phyloP scores from a whole-genome alignment of 2,797 vertebrate genomes.

The Tarsius wallacei region DNA sequence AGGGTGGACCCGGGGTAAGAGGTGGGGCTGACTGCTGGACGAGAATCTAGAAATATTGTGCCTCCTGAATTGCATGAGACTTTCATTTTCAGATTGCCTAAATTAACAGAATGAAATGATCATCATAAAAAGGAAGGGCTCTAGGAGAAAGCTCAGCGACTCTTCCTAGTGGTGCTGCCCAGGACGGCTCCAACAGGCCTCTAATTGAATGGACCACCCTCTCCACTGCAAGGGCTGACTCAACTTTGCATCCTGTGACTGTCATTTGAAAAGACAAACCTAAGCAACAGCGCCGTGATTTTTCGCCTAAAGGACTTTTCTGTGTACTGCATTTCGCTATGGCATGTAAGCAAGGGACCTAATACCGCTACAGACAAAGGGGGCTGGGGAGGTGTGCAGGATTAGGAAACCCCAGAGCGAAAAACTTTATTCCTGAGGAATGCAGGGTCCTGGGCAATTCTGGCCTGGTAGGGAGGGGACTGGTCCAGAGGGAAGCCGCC shows the following conservation, averaged over 20 bases:
- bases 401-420: background rate
- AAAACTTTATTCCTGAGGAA: background rate
- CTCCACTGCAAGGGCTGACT: background rate
- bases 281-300: background rate
- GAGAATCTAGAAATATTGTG: slow-evolving; percentile 46
- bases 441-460: slow-evolving; percentile 2
- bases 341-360: slow-evolving; percentile 32
- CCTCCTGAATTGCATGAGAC: slow-evolving; percentile 4
- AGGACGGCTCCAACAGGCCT: slow-evolving; percentile 31
- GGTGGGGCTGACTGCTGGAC: background rate
- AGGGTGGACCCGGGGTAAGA: background rate
- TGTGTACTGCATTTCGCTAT: background rate
- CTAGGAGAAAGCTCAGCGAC: background rate
- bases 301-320: background rate
- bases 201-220: slow-evolving; percentile 52
- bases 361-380: background rate
- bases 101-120: slow-evolving; percentile 68
- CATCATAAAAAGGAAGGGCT: slow-evolving; percentile 58
- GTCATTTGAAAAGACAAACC: slow-evolving; percentile 22
- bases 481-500: background rate
- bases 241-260: slow-evolving; percentile 33
- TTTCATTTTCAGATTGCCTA: slow-evolving; percentile 71
- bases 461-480: background rate
- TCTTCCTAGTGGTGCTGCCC: slow-evolving; percentile 41
- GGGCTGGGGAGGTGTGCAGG: background rate